Evolutionary conservation across 2,113 vertebrate genomes (phyloP), one percentile per base, ranked within the genome.

Genomic region (Talpa occidentalis): DNA sequence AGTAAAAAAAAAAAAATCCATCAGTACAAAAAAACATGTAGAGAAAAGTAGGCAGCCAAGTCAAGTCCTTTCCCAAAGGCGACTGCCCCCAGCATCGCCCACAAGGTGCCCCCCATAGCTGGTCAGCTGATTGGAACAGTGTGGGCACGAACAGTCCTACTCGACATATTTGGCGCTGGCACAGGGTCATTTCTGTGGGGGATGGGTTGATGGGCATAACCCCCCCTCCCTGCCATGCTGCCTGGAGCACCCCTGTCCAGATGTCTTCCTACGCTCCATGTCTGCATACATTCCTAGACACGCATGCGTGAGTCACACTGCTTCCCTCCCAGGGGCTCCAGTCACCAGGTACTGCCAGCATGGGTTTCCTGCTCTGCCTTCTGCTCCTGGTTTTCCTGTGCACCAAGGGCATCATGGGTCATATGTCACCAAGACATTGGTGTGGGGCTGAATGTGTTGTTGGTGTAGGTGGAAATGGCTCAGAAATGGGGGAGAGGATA

Each of bases 21-120:
- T 1, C 14, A 67, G n/a, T 10, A n/a, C 59, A 30, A 67, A 32
- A 37, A 26, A 22, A 2, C n/a, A 26, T 11, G 14, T 0, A 0
- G 44, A 42, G 77, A 56, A 60, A 22, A 73, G 10, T 14, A 47
- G 60, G 12, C 9, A 15, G 47, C 15, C 10, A 35, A 17, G 67
- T 70, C 52, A n/a, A n/a, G n/a, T n/a, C 37, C 44, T n/a, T 59
- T 32, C 7, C 11, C 8, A 32, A 54, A 86, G 42, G 88, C 64
- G 22, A 26, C 56, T 10, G 16, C 7, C 9, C 4, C 40, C 21
- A n/a, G 21, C 3, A 0, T 22, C 35, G 17, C 15, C 17, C 0
- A 17, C 35, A 19, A 70, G 70, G 22, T n/a, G 24, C 16, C 60
- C 4, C 6, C 30, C 5, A 30, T 1, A 22, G 37, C 67, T 56